A percentile compares a stretch with the other conserved stretches of the same genome.
These are phyloP conservation scores for Cardiocondyla obscurior DNA, from an alignment of 1,140 invertebrate genomes.

Conservation along the genomic window DNA sequence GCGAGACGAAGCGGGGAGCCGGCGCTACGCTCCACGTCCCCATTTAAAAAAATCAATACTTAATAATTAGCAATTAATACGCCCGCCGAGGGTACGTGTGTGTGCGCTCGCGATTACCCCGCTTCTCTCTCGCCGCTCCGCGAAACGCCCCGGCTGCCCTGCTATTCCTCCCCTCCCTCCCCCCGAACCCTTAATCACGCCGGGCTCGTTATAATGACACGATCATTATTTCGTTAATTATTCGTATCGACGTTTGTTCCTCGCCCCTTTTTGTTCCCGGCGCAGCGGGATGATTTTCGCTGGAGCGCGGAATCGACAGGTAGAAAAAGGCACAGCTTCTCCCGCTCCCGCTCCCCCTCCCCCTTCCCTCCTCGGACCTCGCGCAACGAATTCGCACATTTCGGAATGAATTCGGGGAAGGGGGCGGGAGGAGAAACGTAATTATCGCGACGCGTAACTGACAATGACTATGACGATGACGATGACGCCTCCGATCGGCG, in stretches of 20 bases:
- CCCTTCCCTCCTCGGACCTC: background rate
- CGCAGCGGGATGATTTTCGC: background rate
- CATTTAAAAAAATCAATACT: constrained; percentile 84
- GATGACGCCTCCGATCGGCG: background rate
- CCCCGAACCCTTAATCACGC: constrained; percentile 16
- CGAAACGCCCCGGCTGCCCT: background rate
- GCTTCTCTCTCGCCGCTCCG: no score
- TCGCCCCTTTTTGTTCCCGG: constrained; percentile 12
- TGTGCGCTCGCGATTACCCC: constrained; percentile 23
- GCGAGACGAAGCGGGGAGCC: background rate
- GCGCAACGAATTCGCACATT: background rate
- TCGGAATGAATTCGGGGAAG: background rate
- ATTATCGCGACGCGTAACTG: background rate
- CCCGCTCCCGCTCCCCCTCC: no score
- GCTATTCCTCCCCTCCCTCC: background rate
- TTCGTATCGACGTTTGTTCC: constrained; percentile 48
- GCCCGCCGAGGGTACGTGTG: constrained; percentile 25
- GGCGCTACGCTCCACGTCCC: constrained; percentile 71
- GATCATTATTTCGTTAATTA: constrained; percentile 56
- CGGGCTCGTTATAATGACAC: constrained; percentile 35
- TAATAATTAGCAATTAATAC: constrained; percentile 84
- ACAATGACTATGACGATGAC: background rate
- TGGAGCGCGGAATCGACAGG: background rate
- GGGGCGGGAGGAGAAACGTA: background rate
- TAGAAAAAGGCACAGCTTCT: background rate